Base-by-base conservation (phyloP, 2,113 vertebrate genomes). In the Stictonetta naevosa region DNA sequence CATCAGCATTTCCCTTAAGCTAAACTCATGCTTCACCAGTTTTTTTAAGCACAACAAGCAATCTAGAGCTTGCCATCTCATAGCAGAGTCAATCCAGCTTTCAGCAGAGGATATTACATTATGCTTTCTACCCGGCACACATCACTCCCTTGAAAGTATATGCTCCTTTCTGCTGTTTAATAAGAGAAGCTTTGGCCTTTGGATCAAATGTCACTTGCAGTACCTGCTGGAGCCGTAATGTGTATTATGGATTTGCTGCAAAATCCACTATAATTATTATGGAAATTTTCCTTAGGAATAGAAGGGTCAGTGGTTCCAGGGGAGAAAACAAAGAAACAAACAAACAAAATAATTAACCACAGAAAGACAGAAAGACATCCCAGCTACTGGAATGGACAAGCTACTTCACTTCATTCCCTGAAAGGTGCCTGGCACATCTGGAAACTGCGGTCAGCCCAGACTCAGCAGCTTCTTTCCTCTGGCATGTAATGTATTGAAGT, bases 21-120 rank as follows among this genome's bases (percentile, higher is more conserved):
- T 94, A 78, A 95, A 73, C 55, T 77, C 60, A 68, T 62, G 59
- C 52, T 79, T 95, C 88, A 94, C 64, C 62, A 86, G 40, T 8
- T 92, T 94, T 83, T 94, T 93, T 82, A 96, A 94, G 66, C 60
- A 92, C 92, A 92, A 90, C 52, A 72, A 96, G 64, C 90, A 63
- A 78, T 34, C 87, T 76, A 26, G 10, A 75, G 15, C 6, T 56
- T 97, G 88, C 62, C 52, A 52, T 83, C 79, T 71, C 40, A 8
- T 2, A 86, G 88, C 76, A 36, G 86, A 94, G 44, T 68, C 94
- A 86, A 44, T 84, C 91, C 81, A 60, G 38, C 71, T 56, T 16
- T 10, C 64, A 95, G 71, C 85, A 87, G 14, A 90, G 44, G 34
- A 77, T 25, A 59, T 67, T 56, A 0, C 33, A 22, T 66, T 48